Percentiles rank a stretch among this genome's conserved stretches.
These are phyloP conservation scores for Ridgeia piscesae DNA, from an alignment of 1,140 invertebrate species.

Conservation along the genomic window DNA sequence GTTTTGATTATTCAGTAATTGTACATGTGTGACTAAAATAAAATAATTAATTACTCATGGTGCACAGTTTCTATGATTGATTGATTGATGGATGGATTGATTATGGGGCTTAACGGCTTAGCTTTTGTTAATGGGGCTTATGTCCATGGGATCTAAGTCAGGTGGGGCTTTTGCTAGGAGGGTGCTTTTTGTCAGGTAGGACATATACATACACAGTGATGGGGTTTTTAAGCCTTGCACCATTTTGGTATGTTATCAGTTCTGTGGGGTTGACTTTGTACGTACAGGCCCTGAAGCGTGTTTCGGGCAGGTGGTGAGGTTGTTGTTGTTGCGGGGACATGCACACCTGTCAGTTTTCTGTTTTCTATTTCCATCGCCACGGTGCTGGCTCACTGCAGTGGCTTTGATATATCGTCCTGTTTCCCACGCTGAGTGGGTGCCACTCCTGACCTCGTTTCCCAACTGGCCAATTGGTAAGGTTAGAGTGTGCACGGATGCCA, in stretches of 20 bases:
- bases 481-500: not conserved
- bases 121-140: too few species aligned
- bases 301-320: not conserved
- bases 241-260: not conserved
- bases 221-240: too few species aligned
- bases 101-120: too few species aligned
- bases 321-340: not conserved
- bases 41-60: too few species aligned
- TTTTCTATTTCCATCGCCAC: not conserved
- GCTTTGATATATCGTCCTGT: not conserved
- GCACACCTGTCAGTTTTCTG: not conserved
- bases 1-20: too few species aligned
- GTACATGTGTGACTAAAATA: too few species aligned
- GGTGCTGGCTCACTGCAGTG: not conserved
- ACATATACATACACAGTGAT: too few species aligned
- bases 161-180: too few species aligned
- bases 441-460: not conserved
- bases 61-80: too few species aligned
- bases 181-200: too few species aligned
- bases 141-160: too few species aligned
- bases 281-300: not conserved
- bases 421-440: not conserved
- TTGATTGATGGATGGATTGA: too few species aligned
- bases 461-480: not conserved
- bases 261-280: not conserved